Percentiles rank a stretch among this genome's conserved stretches.
phyloP scores from a whole-genome alignment of 1,140 invertebrate species.

The Drosophila bipectinata region DNA sequence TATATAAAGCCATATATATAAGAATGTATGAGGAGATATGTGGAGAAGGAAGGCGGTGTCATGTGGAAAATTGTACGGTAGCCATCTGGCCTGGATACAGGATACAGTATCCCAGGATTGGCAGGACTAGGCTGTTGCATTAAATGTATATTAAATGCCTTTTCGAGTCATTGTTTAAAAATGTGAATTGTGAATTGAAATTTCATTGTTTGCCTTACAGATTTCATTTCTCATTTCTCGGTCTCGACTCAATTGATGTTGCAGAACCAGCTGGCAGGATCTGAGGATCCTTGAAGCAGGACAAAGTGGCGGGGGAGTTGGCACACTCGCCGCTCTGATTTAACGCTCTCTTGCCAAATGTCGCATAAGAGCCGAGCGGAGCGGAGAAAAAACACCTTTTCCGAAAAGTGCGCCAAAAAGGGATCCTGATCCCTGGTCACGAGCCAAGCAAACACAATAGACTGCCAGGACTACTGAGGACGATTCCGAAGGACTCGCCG shows the following conservation, averaged over 20 bases:
- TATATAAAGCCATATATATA: neutral
- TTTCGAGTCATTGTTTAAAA: conserved; percentile 3
- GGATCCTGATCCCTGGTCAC: conserved; percentile 21
- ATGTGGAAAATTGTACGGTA: conserved; percentile 24
- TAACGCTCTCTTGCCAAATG: conserved; percentile 50
- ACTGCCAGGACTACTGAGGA: conserved; percentile 11
- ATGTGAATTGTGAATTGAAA: neutral
- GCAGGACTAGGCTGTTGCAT: conserved; percentile 23
- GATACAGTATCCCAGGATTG: neutral
- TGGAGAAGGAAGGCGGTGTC: conserved; percentile 9
- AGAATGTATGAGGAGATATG: neutral
- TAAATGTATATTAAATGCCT: conserved; percentile 62
- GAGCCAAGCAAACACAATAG: conserved; percentile 34
- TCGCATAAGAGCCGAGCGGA: conserved; percentile 48
- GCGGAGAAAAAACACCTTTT: conserved; percentile 28
- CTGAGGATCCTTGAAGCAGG: conserved; percentile 3
- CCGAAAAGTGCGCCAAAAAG: conserved; percentile 55
- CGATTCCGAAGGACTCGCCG: neutral
- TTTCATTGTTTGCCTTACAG: neutral
- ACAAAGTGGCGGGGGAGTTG: conserved; percentile 11
- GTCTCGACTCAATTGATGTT: conserved; percentile 42
- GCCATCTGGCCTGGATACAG: conserved; percentile 25
- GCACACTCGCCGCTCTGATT: conserved; percentile 49
- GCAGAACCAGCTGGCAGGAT: conserved; percentile 25
- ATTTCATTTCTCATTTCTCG: conserved; percentile 22